A percentile compares a stretch with the other conserved stretches of the same genome.
Conservation (phyloP, 1,140 invertebrate genomes). For the Hyposmocoma kahamanoa region DNA sequence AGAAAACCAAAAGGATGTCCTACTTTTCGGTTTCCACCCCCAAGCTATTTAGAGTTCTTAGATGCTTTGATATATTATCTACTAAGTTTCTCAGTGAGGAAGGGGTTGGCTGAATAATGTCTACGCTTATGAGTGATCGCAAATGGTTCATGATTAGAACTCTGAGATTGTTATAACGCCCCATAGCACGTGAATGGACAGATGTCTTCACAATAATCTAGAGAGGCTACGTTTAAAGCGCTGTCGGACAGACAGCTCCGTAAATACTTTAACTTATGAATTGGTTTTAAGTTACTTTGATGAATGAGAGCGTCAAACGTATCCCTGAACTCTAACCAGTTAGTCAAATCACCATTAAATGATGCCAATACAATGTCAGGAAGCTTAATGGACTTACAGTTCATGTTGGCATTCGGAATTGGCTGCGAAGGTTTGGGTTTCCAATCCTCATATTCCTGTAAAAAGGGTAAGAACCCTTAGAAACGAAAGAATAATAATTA, state of each 20-base stretch:
- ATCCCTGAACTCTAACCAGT: not conserved
- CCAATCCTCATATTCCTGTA: too few relatives aligned
- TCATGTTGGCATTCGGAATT: too few relatives aligned
- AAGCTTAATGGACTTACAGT: too few relatives aligned
- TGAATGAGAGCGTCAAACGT: not conserved
- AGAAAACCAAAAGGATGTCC: not conserved
- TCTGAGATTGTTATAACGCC: not conserved
- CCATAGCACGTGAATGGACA: not conserved
- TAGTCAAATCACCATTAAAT: not conserved
- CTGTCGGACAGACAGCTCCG: not conserved
- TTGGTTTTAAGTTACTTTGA: not conserved
- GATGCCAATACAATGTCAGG: not conserved
- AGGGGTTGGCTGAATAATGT: not conserved
- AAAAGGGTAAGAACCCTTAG: too few relatives aligned
- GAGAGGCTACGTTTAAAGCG: not conserved
- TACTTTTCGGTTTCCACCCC: not conserved
- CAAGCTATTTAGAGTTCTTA: not conserved
- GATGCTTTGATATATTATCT: not conserved
- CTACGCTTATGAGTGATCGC: not conserved
- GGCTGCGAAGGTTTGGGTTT: too few relatives aligned
- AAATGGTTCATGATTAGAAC: slow-evolving; percentile 1
- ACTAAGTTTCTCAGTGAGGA: not conserved
- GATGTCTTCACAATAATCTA: not conserved
- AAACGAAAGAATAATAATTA: too few relatives aligned
- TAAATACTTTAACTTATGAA: slow-evolving; percentile 3